phyloP scores from a whole-genome alignment of 2,888 invertebrate species.

The Hirtodrosophila cameraria region DNA sequence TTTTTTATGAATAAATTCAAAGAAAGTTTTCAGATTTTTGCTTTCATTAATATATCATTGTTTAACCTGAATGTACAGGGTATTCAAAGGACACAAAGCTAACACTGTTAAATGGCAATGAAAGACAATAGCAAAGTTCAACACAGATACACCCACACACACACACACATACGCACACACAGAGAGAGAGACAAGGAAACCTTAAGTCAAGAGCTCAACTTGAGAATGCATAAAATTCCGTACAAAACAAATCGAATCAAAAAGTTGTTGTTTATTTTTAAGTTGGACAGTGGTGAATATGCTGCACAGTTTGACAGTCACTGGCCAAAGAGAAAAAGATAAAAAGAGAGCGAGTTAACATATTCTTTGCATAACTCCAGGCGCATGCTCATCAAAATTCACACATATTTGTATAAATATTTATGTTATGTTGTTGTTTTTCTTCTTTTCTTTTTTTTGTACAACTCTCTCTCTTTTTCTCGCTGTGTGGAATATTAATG shows the following conservation, averaged over 20 bases:
- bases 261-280: slow-evolving; percentile 3
- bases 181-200: too few relatives aligned
- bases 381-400: slow-evolving; percentile 49
- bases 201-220: slow-evolving; percentile 15
- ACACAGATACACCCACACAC: slow-evolving; percentile 37
- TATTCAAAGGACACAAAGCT: slow-evolving; percentile 22
- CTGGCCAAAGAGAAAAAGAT: slow-evolving; percentile 24
- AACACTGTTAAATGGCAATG: slow-evolving; percentile 32
- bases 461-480: too few relatives aligned
- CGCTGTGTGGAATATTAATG: slow-evolving; percentile 61
- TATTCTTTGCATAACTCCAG: slow-evolving; percentile 16
- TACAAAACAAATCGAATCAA: slow-evolving; percentile 56
- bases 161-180: slow-evolving; percentile 12
- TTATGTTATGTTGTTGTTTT: neutral
- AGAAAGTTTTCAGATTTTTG: too few relatives aligned
- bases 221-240: slow-evolving; percentile 47
- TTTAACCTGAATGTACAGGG: slow-evolving; percentile 4
- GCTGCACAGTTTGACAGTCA: slow-evolving; percentile 44
- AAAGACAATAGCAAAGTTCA: slow-evolving; percentile 56
- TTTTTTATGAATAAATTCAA: too few relatives aligned
- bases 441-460: slow-evolving; percentile 12
- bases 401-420: neutral
- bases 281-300: slow-evolving; percentile 46
- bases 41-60: too few relatives aligned
- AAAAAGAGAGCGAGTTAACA: slow-evolving; percentile 15